phyloP scores from a whole-genome alignment of 1,140 invertebrate genomes.

The Trichonephila inaurata region DNA sequence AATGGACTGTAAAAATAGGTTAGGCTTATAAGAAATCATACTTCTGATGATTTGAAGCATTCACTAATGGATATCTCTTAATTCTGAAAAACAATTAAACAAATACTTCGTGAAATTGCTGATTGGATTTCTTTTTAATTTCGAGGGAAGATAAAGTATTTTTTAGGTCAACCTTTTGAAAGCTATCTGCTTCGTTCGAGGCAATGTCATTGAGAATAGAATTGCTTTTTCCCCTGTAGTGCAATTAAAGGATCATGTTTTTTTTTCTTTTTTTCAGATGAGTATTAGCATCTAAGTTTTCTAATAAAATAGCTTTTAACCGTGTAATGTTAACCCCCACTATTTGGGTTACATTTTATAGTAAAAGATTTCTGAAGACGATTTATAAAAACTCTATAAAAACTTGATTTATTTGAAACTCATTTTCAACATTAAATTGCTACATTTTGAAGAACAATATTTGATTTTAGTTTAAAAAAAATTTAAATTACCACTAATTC shows the following conservation, averaged over 20 bases:
- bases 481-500: too few relatives aligned
- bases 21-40: background rate
- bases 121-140: background rate
- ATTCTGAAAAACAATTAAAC: background rate
- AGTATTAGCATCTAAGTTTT: background rate
- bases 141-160: background rate
- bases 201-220: background rate
- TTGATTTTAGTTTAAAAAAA: too few relatives aligned
- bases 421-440: too few relatives aligned
- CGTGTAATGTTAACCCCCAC: too few relatives aligned
- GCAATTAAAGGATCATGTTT: background rate
- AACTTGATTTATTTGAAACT: too few relatives aligned
- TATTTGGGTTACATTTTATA: too few relatives aligned
- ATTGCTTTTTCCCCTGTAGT: background rate
- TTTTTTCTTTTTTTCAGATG: background rate
- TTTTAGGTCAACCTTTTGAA: background rate
- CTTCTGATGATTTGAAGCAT: slow-evolving; percentile 33
- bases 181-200: background rate
- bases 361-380: too few relatives aligned
- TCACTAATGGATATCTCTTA: background rate
- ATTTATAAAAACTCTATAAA: too few relatives aligned
- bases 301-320: too few relatives aligned
- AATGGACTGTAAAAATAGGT: slow-evolving; percentile 59
- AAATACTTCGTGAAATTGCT: background rate
- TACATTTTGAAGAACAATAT: too few relatives aligned